phyloP scores from a whole-genome alignment of 2,797 vertebrate species.

The Pantherophis alleghaniensis region DNA sequence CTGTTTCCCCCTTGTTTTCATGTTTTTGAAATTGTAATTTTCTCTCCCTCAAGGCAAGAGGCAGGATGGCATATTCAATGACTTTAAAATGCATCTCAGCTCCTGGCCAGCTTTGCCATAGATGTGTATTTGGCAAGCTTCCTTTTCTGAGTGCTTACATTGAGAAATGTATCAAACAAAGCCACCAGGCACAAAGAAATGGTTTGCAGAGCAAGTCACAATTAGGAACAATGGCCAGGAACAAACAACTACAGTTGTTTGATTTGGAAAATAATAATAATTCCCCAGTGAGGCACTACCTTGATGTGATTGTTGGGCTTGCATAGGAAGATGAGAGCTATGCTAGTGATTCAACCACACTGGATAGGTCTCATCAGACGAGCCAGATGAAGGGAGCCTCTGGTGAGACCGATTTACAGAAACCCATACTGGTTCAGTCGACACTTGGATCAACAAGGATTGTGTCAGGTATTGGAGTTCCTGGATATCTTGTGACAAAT shows the following conservation, averaged over 20 bases:
- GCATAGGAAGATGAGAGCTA: background rate
- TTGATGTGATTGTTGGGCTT: background rate
- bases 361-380: background rate
- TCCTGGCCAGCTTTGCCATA: slow-evolving; percentile 31
- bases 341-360: background rate
- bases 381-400: background rate
- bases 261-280: background rate
- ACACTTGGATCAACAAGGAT: background rate
- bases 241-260: background rate
- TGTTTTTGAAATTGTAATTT: slow-evolving; percentile 54
- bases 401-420: background rate
- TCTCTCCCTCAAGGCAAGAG: slow-evolving; percentile 31
- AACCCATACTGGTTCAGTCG: background rate
- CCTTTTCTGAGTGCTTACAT: slow-evolving; percentile 27
- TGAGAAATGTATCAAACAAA: background rate
- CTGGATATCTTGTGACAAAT: too few species aligned
- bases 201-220: background rate
- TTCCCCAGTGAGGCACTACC: background rate
- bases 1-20: slow-evolving; percentile 58
- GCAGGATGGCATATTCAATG: slow-evolving; percentile 16
- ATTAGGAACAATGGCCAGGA: background rate
- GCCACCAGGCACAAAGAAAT: background rate
- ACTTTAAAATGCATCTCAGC: slow-evolving; percentile 31
- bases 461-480: too few species aligned
- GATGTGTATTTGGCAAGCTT: slow-evolving; percentile 5